Evolutionary conservation across 2,113 vertebrate species (phyloP).

Genomic region (Paratilapia polleni): DNA sequence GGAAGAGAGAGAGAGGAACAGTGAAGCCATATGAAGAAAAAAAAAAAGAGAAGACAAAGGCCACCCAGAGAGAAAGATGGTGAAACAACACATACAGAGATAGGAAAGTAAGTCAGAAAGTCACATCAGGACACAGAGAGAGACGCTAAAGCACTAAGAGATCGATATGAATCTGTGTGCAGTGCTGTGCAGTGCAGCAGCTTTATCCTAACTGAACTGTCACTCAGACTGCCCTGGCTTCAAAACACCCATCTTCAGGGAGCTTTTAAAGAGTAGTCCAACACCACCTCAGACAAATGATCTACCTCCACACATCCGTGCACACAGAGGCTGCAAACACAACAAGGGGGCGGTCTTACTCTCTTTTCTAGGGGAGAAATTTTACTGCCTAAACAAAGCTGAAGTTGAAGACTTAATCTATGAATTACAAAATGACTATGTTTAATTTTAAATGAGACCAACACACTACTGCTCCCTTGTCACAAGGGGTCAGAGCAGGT

Average conservation of each 20-base stretch:
- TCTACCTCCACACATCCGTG: background rate
- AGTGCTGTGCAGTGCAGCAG: background rate
- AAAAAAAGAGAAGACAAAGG: background rate
- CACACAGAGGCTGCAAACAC: background rate
- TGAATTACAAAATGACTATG: background rate
- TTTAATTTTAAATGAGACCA: too few species aligned
- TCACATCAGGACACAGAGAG: background rate
- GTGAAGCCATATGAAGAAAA: background rate
- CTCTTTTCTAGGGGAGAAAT: background rate
- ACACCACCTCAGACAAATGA: background rate
- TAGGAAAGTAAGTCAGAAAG: background rate
- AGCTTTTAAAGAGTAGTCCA: background rate
- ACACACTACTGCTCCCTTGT: too few species aligned
- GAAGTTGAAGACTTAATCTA: background rate
- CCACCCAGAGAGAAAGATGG: background rate
- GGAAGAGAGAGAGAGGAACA: background rate
- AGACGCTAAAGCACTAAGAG: background rate
- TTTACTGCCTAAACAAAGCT: background rate
- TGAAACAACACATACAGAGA: constrained; percentile 6
- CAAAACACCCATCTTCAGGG: background rate
- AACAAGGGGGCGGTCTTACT: background rate
- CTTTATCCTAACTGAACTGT: constrained; percentile 22
- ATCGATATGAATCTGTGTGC: constrained; percentile 30
- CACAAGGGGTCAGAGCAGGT: too few species aligned
- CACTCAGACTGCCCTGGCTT: constrained; percentile 25